These are phyloP conservation scores for Actinopyga echinites DNA, from an alignment of 53 echinoderm and acorn worm species.

Conservation along the genomic window DNA sequence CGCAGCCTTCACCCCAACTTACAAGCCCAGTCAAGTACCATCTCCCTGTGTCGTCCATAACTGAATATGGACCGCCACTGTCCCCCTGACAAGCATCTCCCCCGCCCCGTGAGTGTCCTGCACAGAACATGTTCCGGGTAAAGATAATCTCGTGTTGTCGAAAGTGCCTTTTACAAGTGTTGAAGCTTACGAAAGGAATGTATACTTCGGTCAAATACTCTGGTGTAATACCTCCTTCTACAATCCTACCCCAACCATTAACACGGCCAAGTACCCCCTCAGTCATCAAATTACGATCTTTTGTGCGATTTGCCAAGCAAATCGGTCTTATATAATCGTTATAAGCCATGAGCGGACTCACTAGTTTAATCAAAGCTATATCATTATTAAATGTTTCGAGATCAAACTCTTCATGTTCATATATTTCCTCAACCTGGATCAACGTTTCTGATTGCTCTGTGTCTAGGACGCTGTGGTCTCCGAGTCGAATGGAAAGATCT, in stretches of 20 bases:
- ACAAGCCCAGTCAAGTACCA: conserved; percentile 79
- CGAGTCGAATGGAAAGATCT: conserved; percentile 59
- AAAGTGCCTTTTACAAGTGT: conserved; percentile 46
- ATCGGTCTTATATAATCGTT: conserved; percentile 71
- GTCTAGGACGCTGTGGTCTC: conserved; percentile 65
- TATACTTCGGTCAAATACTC: conserved; percentile 57
- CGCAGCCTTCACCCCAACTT: conserved; percentile 88
- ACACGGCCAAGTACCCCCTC: conserved; percentile 42
- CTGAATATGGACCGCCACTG: conserved; percentile 78
- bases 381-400: conserved; percentile 56
- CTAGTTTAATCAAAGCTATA: conserved; percentile 79
- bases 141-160: not conserved
- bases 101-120: conserved; percentile 40
- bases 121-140: conserved; percentile 83
- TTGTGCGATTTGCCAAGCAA: conserved; percentile 57
- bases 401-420: conserved; percentile 56
- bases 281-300: conserved; percentile 33
- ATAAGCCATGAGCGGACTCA: conserved; percentile 36
- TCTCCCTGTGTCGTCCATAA: conserved; percentile 13
- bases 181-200: conserved; percentile 53
- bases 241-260: conserved; percentile 71
- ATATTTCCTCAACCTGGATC: conserved; percentile 37
- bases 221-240: conserved; percentile 62
- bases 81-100: conserved; percentile 72
- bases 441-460: conserved; percentile 55